A percentile compares a stretch with the other conserved stretches of the same genome.
phyloP scores from a whole-genome alignment of 2,888 invertebrate genomes.

The Lepas anatifera region DNA sequence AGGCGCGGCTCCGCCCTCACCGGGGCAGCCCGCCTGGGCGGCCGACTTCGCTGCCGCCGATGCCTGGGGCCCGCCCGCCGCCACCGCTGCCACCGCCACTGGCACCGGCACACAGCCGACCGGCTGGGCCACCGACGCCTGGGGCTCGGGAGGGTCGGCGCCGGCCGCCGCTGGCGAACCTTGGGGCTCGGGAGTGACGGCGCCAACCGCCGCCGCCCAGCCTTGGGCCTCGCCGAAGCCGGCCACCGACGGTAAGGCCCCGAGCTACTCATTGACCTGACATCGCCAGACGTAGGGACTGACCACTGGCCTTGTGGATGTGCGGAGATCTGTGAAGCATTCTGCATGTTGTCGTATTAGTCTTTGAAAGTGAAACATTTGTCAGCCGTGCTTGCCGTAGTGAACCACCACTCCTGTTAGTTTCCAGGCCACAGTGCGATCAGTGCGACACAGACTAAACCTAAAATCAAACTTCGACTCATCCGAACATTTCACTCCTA shows the following conservation, averaged over 20 bases:
- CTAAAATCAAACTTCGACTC: too few relatives aligned
- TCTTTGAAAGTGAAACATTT: too few relatives aligned
- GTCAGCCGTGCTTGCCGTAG: too few relatives aligned
- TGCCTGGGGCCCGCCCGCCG: background rate
- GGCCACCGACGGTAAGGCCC: constrained; percentile 26
- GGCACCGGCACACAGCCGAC: background rate
- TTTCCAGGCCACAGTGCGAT: too few relatives aligned
- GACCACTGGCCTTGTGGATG: too few relatives aligned
- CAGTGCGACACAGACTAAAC: too few relatives aligned
- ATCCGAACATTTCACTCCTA: too few relatives aligned
- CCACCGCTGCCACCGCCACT: constrained; percentile 9
- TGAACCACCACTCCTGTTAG: too few relatives aligned
- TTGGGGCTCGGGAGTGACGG: background rate
- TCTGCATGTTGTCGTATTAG: too few relatives aligned
- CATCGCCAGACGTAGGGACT: too few relatives aligned
- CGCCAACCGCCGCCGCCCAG: background rate
- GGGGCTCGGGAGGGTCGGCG: background rate
- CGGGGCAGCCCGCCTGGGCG: constrained; percentile 5
- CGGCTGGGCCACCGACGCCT: background rate
- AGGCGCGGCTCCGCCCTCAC: constrained; percentile 15
- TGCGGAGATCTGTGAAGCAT: too few relatives aligned
- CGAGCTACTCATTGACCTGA: too few relatives aligned
- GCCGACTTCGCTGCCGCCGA: constrained; percentile 1
- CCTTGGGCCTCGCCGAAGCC: background rate
- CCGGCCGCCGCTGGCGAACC: background rate